Base-by-base conservation (phyloP, 2,113 vertebrate genomes). In the Chlamydotis undulata region DNA sequence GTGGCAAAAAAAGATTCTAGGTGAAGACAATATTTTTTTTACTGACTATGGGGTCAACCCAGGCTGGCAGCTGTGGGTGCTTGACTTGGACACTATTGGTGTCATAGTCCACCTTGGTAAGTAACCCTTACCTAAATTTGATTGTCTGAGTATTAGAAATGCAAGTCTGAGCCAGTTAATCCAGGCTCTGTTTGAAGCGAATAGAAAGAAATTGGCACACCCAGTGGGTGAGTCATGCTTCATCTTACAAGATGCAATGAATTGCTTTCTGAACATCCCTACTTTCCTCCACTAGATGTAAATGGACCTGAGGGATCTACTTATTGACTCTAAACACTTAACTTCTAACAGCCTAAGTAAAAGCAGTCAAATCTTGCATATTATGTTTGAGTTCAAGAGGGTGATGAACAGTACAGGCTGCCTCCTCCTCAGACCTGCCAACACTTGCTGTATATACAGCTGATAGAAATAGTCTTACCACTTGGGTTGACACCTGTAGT, bases 261-360 rank as follows among this genome's bases (percentile, higher is more conserved):
- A 85, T 75, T 68, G 33, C 41, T 83, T 53, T 93, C 83, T 57
- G 75, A 95, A 73, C 63, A 61, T 21, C 33, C n/a, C 67, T 57
- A 0, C 63, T 76, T 91, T 57, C 63, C 45, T 83, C 50, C n/a
- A 16, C 59, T 1, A 12, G 83, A 88, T 35, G 24, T 88, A 95
- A 95, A 91, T 81, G 83, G 83, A 90, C 89, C 70, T 88, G 29
- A 45, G 87, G 70, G 85, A 93, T 92, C 88, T 85, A 7, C 81
- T 94, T 43, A 26, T 49, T 71, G 65, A 39, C 39, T 89, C 74
- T 33, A 75, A 89, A 84, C 74, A 78, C 71, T 79, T 65, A 89
- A 64, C 87, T 69, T 41, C 8, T 50, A 95, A 84, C 37, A 70
- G 28, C 9, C 18, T 80, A 80, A 91, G 76, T 80, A 92, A 91